These are phyloP conservation scores for Deroplatys truncata DNA, from an alignment of 2,888 invertebrate species.

Conservation along the genomic window DNA sequence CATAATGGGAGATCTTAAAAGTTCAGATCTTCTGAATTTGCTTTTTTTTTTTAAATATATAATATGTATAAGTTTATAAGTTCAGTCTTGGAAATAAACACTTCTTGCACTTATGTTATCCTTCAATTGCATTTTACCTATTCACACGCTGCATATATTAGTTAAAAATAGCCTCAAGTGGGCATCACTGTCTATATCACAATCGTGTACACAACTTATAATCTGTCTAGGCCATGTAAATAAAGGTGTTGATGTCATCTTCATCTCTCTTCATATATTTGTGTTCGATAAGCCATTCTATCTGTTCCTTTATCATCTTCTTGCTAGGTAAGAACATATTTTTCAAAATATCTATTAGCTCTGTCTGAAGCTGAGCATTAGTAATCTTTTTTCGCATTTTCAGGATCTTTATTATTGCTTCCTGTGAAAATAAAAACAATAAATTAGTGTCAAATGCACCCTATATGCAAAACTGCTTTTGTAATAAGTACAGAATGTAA, in stretches of 20 bases:
- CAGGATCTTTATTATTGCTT: conserved; percentile 97
- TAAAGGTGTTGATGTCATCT: conserved; percentile 95
- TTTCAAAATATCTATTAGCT: conserved; percentile 95
- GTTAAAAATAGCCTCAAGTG: neutral
- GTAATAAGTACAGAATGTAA: too few species aligned
- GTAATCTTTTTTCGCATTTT: conserved; percentile 95
- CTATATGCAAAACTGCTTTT: too few species aligned
- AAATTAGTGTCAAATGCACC: too few species aligned
- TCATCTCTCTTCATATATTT: conserved; percentile 96
- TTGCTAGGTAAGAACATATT: conserved; percentile 99
- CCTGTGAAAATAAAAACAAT: conserved; percentile 57
- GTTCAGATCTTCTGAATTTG: neutral
- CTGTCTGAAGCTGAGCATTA: conserved; percentile 93
- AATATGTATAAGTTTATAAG: neutral
- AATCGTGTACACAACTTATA: neutral
- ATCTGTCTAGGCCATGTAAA: conserved; percentile 80
- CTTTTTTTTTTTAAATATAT: neutral
- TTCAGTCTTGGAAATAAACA: neutral
- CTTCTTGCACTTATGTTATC: neutral
- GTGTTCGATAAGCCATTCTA: conserved; percentile 99
- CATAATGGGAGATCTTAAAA: neutral
- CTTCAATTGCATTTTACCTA: neutral
- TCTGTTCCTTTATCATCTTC: conserved; percentile 99
- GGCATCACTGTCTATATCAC: neutral
- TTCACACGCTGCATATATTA: neutral